Base-by-base conservation (phyloP, 2,888 invertebrate genomes). In the Zygaena filipendulae region DNA sequence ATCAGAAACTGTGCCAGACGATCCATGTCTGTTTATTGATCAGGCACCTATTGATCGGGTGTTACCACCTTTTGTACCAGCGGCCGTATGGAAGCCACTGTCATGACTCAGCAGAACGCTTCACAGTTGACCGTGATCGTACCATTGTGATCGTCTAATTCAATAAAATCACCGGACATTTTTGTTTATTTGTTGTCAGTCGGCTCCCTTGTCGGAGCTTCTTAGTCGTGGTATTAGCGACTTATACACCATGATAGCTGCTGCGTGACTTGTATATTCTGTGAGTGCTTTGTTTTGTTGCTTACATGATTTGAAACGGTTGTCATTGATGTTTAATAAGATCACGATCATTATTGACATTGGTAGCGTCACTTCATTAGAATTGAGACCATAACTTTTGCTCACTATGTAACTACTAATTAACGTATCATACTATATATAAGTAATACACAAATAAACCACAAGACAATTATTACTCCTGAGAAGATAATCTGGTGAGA, bases 161-260 rank as follows among this genome's bases (percentile, higher is more conserved):
- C 77, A 79, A 79, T 79, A 74, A 77, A 72, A 75, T 72, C 72
- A 68, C 66, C 55, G 61, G 59, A 63, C 67, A 75, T 72, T 74
- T 69, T 74, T 70, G 71, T 77, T 74, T 75, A 67, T 72, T 72
- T 70, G 27, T 16, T 27, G 26, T 25, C 25, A 22, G 62, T 59
- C 67, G 68, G 70, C 59, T 61, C 61, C 64, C 68, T 74, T 74
- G 70, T 63, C 61, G 67, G 61, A 32, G 41, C 38, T 50, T 45
- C 58, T 60, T 53, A 60, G 51, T 61, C n/a, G 59, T 59, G 49
- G 68, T 57, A 64, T 63, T 62, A 66, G 59, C 49, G 48, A 63
- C 63, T 67, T 59, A 64, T 54, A 45, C 46, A 47, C 40, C 53
- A 62, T 66, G 64, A 70, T 69, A 62, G 35, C 38, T 39, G 47